Base-by-base conservation (phyloP, 2,888 invertebrate genomes). In the Sturmia bella region DNA sequence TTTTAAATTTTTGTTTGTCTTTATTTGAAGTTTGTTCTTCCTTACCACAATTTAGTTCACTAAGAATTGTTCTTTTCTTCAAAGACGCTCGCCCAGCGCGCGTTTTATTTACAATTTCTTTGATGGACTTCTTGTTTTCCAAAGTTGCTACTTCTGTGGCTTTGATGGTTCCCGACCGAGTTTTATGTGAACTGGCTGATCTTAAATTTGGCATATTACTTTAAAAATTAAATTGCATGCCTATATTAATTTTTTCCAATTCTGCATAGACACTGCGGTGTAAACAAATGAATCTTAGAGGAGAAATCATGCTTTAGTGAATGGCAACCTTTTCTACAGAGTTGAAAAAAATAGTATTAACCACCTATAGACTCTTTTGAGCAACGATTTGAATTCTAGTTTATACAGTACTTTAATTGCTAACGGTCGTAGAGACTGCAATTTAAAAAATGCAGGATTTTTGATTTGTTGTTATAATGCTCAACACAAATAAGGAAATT, bases 161-260 rank as follows among this genome's bases (percentile, higher is more conserved):
- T 52, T 75, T 32, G 5, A 32, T 61, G 24, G 41, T 61, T 54
- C 45, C 24, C 3, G 32, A 15, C 13, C 12, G 13, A 15, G 12
- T 3, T 57, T 45, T 69, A 12, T 45, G 19, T n/a, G 74, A 61
- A 74, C 79, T 79, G 5, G 52, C 37, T 17, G 79, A 50, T 61
- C 74, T 63, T 15, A 74, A 43, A 45, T 2, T 54, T 13, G 57
- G 56, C 80, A 80, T 80, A 74, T 2, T 68, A 57, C 13, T 19
- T 24, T 39, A 45, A 11, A 1, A 48, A 15, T 39, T 15, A 15
- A 41, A 39, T 56, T 56, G 6, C 19, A 45, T 32, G 32, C 21
- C 32, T 9, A 37, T 13, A 37, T 4, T 2, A 12, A 12, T n/a
- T 32, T 17, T 13, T 32, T 24, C 5, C 0, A 27, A 27, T 27